These are phyloP conservation scores for Cyanistes caeruleus DNA, from an alignment of 2,113 vertebrate genomes.

Conservation along the genomic window DNA sequence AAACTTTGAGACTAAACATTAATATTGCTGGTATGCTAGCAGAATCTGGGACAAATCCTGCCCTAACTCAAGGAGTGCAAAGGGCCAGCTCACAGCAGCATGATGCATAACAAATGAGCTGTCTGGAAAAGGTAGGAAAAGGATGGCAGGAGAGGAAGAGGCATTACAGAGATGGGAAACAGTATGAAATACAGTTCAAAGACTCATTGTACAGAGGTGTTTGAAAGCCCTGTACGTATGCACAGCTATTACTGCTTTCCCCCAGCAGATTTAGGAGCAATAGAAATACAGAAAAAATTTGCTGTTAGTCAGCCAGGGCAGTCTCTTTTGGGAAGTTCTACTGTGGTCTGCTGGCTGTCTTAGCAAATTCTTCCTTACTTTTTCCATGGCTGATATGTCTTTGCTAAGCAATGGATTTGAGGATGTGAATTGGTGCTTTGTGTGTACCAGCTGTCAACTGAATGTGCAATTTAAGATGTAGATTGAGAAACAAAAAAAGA, in stretches of 20 bases:
- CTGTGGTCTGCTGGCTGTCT: background rate
- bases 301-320: background rate
- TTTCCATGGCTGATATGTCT: background rate
- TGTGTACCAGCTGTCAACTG: background rate
- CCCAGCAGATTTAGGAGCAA: background rate
- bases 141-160: background rate
- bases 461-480: background rate
- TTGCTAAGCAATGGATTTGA: background rate
- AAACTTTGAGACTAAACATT: slow-evolving; percentile 59
- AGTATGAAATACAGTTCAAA: background rate
- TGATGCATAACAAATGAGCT: background rate
- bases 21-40: background rate
- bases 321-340: background rate
- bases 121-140: slow-evolving; percentile 14
- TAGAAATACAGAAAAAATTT: background rate
- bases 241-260: background rate
- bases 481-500: background rate
- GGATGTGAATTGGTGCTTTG: background rate
- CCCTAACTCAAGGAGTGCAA: background rate
- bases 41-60: slow-evolving; percentile 49
- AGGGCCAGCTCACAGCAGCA: background rate
- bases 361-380: background rate
- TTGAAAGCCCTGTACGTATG: background rate
- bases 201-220: background rate
- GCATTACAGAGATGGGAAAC: background rate